phyloP scores from a whole-genome alignment of 1,140 invertebrate species.

The Drosophila punjabiensis region DNA sequence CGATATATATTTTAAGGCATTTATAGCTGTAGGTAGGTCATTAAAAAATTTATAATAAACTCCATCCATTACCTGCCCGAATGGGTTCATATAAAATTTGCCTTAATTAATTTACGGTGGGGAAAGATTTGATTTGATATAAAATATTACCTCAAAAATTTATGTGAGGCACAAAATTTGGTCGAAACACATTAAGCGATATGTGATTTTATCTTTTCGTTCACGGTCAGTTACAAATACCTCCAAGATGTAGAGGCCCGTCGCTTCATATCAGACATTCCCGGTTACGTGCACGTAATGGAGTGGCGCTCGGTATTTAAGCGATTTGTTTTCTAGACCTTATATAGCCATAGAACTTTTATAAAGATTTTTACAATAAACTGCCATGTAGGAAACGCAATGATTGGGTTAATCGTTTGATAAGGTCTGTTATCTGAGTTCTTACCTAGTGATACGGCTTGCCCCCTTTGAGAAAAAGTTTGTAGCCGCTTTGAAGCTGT shows the following conservation, averaged over 20 bases:
- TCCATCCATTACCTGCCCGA: slow-evolving; percentile 8
- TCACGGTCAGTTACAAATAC: background rate
- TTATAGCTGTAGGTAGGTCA: background rate
- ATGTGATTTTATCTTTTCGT: background rate
- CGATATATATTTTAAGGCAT: slow-evolving; percentile 38
- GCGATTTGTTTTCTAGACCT: slow-evolving; percentile 18
- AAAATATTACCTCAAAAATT: background rate
- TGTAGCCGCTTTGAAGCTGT: slow-evolving; percentile 7
- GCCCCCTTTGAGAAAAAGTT: background rate
- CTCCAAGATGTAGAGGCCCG: slow-evolving; percentile 19
- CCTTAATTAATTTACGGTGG: background rate
- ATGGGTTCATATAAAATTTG: background rate
- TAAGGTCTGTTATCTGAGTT: slow-evolving; percentile 10
- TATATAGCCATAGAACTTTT: background rate
- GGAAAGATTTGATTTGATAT: background rate
- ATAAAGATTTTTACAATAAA: slow-evolving; percentile 13
- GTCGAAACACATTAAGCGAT: background rate
- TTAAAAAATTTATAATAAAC: slow-evolving; percentile 15
- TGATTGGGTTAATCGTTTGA: background rate
- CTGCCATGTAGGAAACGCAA: background rate
- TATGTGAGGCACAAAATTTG: background rate
- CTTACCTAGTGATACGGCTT: background rate
- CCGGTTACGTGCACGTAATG: slow-evolving; percentile 12
- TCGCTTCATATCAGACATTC: slow-evolving; percentile 10
- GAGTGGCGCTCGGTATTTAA: slow-evolving; percentile 23